A percentile compares a stretch with the other conserved stretches of the same genome.
phyloP scores from a whole-genome alignment of 2,888 invertebrate genomes.

The Lingula anatina region DNA sequence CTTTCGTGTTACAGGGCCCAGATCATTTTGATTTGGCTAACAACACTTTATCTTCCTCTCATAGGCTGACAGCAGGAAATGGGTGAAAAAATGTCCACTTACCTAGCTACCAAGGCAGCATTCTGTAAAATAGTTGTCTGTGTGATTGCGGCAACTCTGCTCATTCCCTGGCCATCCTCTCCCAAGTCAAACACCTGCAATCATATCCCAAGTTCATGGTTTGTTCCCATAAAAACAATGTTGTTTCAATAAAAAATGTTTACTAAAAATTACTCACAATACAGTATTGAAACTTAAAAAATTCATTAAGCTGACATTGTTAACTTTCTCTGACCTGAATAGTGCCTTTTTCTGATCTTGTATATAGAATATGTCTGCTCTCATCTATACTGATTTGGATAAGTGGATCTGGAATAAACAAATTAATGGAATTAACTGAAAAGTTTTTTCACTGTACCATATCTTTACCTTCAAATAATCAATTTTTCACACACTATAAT shows the following conservation, averaged over 20 bases:
- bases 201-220: constrained; percentile 3
- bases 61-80: too few relatives aligned
- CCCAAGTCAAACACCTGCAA: constrained; percentile 83
- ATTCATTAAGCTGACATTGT: not conserved
- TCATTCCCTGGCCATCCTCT: constrained; percentile 67
- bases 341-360: constrained; percentile 80
- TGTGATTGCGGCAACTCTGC: constrained; percentile 68
- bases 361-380: constrained; percentile 80
- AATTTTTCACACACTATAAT: not conserved
- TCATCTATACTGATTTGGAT: constrained; percentile 82
- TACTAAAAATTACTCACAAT: not conserved
- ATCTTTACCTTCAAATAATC: not conserved
- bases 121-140: constrained; percentile 64
- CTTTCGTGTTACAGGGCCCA: too few relatives aligned
- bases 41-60: too few relatives aligned
- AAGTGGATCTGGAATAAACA: constrained; percentile 65
- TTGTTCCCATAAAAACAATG: too few relatives aligned
- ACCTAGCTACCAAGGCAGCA: constrained; percentile 79
- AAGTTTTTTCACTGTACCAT: not conserved
- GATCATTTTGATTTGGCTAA: too few relatives aligned
- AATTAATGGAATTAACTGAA: constrained; percentile 2
- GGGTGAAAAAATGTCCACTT: constrained; percentile 44
- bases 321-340: constrained; percentile 49
- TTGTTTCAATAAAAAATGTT: constrained; percentile 53
- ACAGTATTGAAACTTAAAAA: not conserved